A percentile compares a stretch with the other conserved stretches of the same genome.
Conservation (phyloP, 1,140 invertebrate species). For the Drosophila kikkawai region DNA sequence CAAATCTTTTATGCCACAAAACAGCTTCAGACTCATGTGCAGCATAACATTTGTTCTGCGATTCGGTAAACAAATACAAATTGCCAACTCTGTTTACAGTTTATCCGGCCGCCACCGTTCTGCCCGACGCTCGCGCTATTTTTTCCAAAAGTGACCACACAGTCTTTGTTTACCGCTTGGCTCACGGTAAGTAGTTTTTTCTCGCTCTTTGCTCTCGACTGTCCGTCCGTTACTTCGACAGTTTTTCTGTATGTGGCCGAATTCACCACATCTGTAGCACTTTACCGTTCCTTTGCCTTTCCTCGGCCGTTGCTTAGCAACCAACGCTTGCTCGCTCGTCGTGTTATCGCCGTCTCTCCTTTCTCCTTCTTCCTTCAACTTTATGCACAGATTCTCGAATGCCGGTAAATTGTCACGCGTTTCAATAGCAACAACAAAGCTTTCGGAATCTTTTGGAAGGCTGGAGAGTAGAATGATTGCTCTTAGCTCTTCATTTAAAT, state of each 20-base stretch:
- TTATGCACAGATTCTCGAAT: no score
- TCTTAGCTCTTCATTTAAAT: no score
- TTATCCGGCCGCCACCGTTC: not conserved
- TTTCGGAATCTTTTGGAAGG: no score
- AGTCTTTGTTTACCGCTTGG: not conserved
- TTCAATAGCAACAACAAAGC: no score
- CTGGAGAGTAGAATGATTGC: no score
- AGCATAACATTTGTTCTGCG: not conserved
- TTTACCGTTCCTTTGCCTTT: slow-evolving; percentile 3
- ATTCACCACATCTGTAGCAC: not conserved
- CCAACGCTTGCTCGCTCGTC: no score
- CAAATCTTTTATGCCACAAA: not conserved
- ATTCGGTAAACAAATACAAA: not conserved
- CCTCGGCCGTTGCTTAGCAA: not conserved
- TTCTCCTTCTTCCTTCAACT: no score
- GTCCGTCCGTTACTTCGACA: not conserved
- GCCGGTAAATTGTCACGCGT: no score
- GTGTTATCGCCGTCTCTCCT: no score
- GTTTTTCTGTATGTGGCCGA: not conserved
- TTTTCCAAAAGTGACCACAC: no score
- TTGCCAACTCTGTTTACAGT: not conserved
- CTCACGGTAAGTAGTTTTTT: not conserved
- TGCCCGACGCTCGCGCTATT: no score
- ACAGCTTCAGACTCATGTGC: not conserved
- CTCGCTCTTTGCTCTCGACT: not conserved